Evolutionary conservation across 2,888 invertebrate species (phyloP), one percentile per base, ranked within the genome.

Genomic region (Agrochola lota): DNA sequence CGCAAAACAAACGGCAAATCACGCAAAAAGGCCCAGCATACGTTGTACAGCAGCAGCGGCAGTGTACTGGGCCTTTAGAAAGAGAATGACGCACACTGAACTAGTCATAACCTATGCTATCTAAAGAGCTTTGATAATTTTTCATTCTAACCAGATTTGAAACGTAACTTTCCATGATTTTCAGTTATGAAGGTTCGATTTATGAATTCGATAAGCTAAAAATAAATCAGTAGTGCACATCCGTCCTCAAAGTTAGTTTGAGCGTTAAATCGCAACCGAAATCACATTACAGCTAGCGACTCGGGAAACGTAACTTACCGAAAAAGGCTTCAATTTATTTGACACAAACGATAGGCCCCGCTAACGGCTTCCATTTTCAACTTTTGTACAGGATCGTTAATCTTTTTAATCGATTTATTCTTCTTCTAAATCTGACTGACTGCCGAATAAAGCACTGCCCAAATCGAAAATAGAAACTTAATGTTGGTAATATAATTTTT

Each of bases 321-420:
- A 85, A 84, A 88, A 90, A 86, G 80, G 88, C 82, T 87, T 84
- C 85, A 88, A 91, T 91, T 90, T 91, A 91, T 90, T 89, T 85
- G 86, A 86, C 88, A 83, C 80, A 85, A 87, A 77, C 89, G 87
- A 79, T 83, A 84, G 85, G 77, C 69, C 81, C 66, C 84, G 84
- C 83, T 81, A 85, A 74, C 78, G 78, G 70, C 66, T 79, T 69
- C 79, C 69, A 81, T 74, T 80, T 72, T 78, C 62, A 80, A 81
- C 73, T 81, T 79, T 68, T 79, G 62, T 74, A 73, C 43, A 62
- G 43, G 17, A 69, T 43, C 75, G 77, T 87, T 77, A 77, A 84
- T 85, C 76, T 83, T 80, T 80, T 83, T 83, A 80, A 52, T 80
- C 73, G 79, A 81, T 84, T 78, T 26, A 20, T 62, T 52, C 17